Evolutionary conservation across 2,888 invertebrate species (phyloP).

Genomic region (Metacarcinus magister): DNA sequence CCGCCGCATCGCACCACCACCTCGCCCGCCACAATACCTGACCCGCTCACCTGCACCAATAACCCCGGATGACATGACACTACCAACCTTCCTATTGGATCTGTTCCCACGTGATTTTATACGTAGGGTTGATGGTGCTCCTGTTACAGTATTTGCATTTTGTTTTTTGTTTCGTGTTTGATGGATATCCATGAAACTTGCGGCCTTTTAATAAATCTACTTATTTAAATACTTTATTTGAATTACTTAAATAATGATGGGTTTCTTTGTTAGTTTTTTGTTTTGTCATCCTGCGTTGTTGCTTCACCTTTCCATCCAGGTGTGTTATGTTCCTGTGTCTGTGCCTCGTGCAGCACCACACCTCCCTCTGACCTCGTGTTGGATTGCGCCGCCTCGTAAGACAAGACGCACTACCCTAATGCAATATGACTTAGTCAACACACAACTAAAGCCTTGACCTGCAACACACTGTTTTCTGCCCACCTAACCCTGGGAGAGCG

Average conservation of each 20-base stretch:
- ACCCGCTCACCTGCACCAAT: background rate
- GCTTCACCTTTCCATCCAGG: background rate
- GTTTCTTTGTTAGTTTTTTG: background rate
- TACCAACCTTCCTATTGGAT: background rate
- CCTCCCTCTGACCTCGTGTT: background rate
- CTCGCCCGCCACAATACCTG: background rate
- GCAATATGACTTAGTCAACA: background rate
- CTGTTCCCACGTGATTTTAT: constrained; percentile 37
- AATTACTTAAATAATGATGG: background rate
- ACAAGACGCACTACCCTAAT: background rate
- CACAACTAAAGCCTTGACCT: background rate
- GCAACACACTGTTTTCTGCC: background rate
- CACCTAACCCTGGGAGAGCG: background rate
- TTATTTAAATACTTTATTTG: background rate
- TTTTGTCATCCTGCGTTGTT: background rate
- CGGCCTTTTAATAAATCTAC: background rate
- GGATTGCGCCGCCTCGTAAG: background rate
- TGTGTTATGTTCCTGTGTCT: background rate
- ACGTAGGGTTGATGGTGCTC: background rate
- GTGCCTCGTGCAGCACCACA: background rate
- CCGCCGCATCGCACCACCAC: background rate
- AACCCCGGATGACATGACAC: constrained; percentile 51
- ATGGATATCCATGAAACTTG: background rate
- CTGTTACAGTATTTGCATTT: background rate
- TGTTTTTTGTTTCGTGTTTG: background rate